Evolutionary conservation across 2,113 vertebrate genomes (phyloP).

Genomic region (Nymphicus hollandicus): DNA sequence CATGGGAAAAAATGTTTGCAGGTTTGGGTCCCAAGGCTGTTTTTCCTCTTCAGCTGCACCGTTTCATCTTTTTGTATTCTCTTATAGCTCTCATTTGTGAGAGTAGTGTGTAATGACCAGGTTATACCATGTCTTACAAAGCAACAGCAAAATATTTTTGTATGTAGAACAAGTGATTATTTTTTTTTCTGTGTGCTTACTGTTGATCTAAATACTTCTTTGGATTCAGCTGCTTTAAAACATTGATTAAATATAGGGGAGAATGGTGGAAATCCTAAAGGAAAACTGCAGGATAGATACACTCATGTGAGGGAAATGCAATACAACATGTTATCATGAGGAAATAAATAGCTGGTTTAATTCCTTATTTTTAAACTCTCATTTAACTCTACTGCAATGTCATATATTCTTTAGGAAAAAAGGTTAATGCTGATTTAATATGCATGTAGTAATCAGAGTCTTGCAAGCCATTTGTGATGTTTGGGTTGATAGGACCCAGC

Average conservation of each 20-base stretch:
- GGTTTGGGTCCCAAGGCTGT: constrained; percentile 4
- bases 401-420: background rate
- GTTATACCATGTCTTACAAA: background rate
- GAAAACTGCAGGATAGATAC: background rate
- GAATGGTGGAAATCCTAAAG: background rate
- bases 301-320: background rate
- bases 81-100: background rate
- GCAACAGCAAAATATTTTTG: background rate
- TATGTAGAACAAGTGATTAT: background rate
- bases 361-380: background rate
- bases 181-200: background rate
- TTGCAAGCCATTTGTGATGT: background rate
- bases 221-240: background rate
- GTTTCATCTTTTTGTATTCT: background rate
- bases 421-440: constrained; percentile 49
- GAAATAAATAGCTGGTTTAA: background rate
- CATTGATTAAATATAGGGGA: background rate
- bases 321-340: background rate
- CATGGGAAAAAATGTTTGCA: constrained; percentile 33
- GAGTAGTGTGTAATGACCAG: background rate
- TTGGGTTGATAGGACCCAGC: constrained; percentile 11
- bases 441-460: constrained; percentile 7
- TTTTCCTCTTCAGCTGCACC: background rate
- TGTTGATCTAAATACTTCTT: background rate
- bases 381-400: background rate